A percentile compares a stretch with the other conserved stretches of the same genome.
Evolutionary conservation across 2,797 vertebrate species (phyloP).

Genomic region (Percopsis omiscomaycus): DNA sequence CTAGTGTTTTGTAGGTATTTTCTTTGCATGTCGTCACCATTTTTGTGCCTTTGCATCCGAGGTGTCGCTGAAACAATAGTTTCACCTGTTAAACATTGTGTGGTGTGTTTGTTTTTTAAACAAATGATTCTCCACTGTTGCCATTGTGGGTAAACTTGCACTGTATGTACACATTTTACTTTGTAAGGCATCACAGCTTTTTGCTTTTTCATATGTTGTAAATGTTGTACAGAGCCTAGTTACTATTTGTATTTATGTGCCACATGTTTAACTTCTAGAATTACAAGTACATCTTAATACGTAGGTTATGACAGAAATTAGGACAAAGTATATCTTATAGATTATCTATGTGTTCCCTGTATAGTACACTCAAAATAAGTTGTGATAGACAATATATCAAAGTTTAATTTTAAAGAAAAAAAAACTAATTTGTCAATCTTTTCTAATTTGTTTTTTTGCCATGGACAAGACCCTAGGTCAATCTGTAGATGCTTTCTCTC

Average conservation of each 20-base stretch:
- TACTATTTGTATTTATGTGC: conserved; percentile 77
- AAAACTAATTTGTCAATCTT: not conserved
- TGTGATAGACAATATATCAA: conserved; percentile 46
- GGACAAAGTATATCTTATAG: conserved; percentile 43
- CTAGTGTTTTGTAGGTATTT: conserved; percentile 27
- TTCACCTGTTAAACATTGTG: conserved; percentile 19
- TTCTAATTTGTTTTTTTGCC: not conserved
- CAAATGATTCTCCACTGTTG: conserved; percentile 8
- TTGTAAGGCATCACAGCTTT: conserved; percentile 34
- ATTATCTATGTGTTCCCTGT: conserved; percentile 52
- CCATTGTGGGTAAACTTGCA: conserved; percentile 30
- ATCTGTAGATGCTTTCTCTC: conserved; percentile 24
- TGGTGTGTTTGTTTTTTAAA: conserved; percentile 20
- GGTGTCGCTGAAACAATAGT: conserved; percentile 22
- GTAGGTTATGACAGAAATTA: conserved; percentile 63
- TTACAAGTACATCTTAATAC: conserved; percentile 49
- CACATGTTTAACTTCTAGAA: conserved; percentile 67
- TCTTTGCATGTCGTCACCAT: conserved; percentile 32
- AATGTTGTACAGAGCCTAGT: conserved; percentile 79
- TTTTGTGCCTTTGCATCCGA: conserved; percentile 42
- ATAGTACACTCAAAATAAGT: conserved; percentile 50
- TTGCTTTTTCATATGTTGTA: conserved; percentile 60
- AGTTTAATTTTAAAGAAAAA: conserved; percentile 13
- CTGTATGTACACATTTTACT: conserved; percentile 36
- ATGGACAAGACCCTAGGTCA: not conserved